Base-by-base conservation (phyloP, 2,888 invertebrate genomes). In the Argyresthia albistria region DNA sequence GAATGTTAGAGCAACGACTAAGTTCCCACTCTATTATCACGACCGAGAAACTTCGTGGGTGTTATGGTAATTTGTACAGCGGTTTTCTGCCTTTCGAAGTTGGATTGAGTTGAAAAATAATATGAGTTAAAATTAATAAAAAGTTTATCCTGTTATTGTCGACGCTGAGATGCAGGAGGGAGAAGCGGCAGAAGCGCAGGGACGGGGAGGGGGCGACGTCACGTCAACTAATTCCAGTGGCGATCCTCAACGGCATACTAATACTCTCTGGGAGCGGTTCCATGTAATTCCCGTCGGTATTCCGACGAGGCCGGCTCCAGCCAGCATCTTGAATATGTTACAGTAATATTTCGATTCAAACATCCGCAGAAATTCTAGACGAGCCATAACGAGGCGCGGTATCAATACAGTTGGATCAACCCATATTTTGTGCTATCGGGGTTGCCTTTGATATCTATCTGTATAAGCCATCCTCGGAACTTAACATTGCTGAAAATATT, bases 151-250 rank as follows among this genome's bases (percentile, higher is more conserved):
- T 73, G 69, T 67, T 77, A 76, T 74, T 80, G 73, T 69, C 66
- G 68, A 65, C 66, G 16, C n/a, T 9, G 50, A 25, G 64, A 60
- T 65, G 62, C 65, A 37, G 10, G 56, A n/a, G 61, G 62, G 67
- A 11, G 35, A 39, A 43, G 67, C 66, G 68, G 65, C 25, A 6
- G 25, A 2, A 6, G 6, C 25, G 25, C 25, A 25, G 6, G 67
- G 63, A 60, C 65, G 63, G 65, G 42, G 8, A 56, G 61, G 62
- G 67, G 6, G 56, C 60, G 62, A 67, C 74, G 70, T 80, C 80
- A 81, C 81, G 78, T 80, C 78, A 72, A 67, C 73, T 82, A 82
- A 86, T 84, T 83, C 82, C 84, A 74, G 72, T 67, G 75, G 78
- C 69, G 74, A 69, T 73, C 77, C 75, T 69, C 67, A 65, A 58